Evolutionary conservation across 2,797 vertebrate genomes (phyloP).

Genomic region (Knipowitschia caucasica): DNA sequence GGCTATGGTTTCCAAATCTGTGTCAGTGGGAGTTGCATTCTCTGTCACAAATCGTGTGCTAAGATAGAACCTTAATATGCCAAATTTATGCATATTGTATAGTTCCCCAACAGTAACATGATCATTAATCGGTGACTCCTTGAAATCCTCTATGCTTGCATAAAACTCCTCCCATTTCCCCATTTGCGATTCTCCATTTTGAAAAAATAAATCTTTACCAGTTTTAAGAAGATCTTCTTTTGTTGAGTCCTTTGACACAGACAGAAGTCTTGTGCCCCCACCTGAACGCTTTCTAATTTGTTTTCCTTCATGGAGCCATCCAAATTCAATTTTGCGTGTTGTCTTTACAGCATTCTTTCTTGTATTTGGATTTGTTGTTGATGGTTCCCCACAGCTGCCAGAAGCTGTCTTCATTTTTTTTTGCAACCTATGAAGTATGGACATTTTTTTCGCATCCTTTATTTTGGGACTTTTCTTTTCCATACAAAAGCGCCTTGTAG

Average conservation of each 20-base stretch:
- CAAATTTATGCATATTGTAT: not conserved
- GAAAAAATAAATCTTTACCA: not conserved
- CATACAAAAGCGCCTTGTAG: no score
- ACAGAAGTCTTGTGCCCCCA: not conserved
- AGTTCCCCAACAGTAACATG: not conserved
- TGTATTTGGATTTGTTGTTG: not conserved
- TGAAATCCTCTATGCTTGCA: not conserved
- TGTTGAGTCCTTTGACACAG: not conserved
- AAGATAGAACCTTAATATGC: not conserved
- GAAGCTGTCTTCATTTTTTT: not conserved
- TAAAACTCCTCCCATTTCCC: not conserved
- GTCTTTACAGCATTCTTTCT: not conserved
- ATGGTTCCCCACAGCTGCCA: not conserved
- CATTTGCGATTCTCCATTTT: not conserved
- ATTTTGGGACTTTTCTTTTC: no score
- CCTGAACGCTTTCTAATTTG: not conserved
- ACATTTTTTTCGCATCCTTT: no score
- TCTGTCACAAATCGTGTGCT: no score
- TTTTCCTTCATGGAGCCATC: not conserved
- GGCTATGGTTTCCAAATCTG: no score
- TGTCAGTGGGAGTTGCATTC: no score
- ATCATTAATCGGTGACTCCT: conserved; percentile 1
- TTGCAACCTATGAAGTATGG: not conserved
- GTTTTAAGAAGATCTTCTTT: not conserved
- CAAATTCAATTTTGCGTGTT: not conserved